Evolutionary conservation across 1,140 invertebrate genomes (phyloP), one percentile per base, ranked within the genome.

Genomic region (Lepeophtheirus salmonis): DNA sequence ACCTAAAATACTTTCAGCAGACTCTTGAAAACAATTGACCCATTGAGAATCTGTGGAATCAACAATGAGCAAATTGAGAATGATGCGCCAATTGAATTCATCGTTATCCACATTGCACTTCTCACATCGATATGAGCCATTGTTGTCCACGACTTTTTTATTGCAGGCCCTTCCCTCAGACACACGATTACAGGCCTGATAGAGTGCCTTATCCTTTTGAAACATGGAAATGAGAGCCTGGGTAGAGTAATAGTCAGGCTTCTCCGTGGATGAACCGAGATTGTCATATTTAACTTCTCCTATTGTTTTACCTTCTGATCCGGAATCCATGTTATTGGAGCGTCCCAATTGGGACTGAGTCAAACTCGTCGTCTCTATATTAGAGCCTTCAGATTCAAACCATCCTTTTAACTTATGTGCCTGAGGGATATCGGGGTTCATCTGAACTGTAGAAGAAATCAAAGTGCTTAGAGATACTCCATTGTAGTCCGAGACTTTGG

Each of bases 41-140:
- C 91, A 96, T 55, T 84, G 79, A 68, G 80, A 80, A 21, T 78
- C 81, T 22, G 81, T 80, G 69, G 74, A 80, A 73, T 97, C 94
- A 0, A 82, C 81, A 30, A 96, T 73, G 66, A 80, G 80, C 73
- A 91, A 86, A 64, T 73, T 77, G 14, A 86, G 70, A 51, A 97
- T 75, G 62, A 95, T 71, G 50, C 90, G 77, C 73, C 88, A 91
- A 65, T 86, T 88, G 68, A 82, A 97, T 64, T 84, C 83, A 0
- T 82, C 80, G 69, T 78, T 87, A 62, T 88, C 84, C 51, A 79
- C 75, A 63, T 83, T 78, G 70, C 94, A 98, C 71, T 96, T 96
- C 70, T 97, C 94, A 71, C 95, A 98, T 62, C 88, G 77, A 69
- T 81, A 97, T 64, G 82, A 75, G 4, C 84, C 86, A 70, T 90